Conservation (phyloP, 2,797 vertebrate species). For the Columba guinea region DNA sequence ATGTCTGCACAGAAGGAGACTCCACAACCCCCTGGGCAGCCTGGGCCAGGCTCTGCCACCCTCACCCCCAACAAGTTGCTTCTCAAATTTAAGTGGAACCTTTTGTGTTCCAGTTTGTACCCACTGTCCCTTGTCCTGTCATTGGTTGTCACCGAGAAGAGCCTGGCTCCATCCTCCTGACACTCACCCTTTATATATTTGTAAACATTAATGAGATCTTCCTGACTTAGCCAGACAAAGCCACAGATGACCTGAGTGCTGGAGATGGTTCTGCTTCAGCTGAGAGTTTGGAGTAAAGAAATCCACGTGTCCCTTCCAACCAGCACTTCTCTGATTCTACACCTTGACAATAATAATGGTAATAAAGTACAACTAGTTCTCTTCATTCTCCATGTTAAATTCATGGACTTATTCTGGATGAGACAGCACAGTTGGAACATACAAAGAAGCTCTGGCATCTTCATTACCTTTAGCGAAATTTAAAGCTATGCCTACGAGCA, state of each 20-base stretch:
- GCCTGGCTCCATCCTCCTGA: too few species aligned
- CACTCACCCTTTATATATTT: too few species aligned
- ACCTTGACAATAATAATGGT: not conserved
- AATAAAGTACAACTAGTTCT: not conserved
- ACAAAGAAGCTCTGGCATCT: not conserved
- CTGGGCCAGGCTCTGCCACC: too few species aligned
- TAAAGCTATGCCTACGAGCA: not conserved
- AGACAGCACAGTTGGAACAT: not conserved
- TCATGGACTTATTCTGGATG: not conserved
- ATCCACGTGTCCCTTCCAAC: not conserved
- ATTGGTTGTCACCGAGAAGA: too few species aligned
- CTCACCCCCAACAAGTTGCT: too few species aligned
- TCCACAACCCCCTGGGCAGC: too few species aligned
- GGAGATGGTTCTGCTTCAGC: not conserved
- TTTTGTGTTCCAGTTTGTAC: too few species aligned
- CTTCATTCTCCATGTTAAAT: not conserved
- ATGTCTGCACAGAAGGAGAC: too few species aligned
- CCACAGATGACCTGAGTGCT: not conserved
- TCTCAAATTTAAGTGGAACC: too few species aligned
- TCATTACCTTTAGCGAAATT: not conserved
- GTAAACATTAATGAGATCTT: not conserved
- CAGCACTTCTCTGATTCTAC: not conserved
- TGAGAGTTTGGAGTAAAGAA: not conserved
- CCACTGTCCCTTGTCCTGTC: too few species aligned
- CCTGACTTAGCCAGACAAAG: not conserved